Evolutionary conservation across 2,888 invertebrate genomes (phyloP).

Genomic region (Zygothrica quintamaculata): DNA sequence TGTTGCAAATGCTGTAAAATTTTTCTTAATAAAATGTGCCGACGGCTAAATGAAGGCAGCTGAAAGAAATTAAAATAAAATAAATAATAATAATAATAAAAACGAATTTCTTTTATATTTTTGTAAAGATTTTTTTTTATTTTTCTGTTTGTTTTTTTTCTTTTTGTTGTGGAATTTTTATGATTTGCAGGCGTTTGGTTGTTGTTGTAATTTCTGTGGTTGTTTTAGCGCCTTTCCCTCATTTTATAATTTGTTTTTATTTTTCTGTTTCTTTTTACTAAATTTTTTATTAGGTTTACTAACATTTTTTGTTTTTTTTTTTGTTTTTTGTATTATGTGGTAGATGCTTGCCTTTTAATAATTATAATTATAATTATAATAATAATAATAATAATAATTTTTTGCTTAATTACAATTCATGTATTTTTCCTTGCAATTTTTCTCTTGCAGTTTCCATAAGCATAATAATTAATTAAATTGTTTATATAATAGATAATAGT

Average conservation of each 20-base stretch:
- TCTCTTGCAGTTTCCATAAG: constrained; percentile 61
- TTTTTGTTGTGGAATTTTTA: constrained; percentile 50
- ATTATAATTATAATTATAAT: constrained; percentile 70
- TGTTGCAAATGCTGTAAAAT: background rate
- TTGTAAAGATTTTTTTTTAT: constrained; percentile 80
- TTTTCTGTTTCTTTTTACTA: constrained; percentile 63
- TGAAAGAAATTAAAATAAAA: background rate
- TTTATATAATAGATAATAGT: constrained; percentile 81
- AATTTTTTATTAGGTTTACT: constrained; percentile 73
- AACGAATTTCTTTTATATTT: constrained; percentile 47
- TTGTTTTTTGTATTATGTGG: constrained; percentile 56
- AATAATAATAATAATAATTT: constrained; percentile 40
- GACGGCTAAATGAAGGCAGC: constrained; percentile 24
- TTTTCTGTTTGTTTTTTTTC: constrained; percentile 69
- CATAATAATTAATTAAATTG: constrained; percentile 80
- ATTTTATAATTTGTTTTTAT: constrained; percentile 47
- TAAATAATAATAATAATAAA: constrained; percentile 17
- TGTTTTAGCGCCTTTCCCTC: constrained; percentile 41
- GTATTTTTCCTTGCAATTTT: constrained; percentile 51
- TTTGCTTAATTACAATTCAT: constrained; percentile 69
- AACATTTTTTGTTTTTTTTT: constrained; percentile 59
- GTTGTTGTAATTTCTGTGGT: no score
- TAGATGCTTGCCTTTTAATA: constrained; percentile 62
- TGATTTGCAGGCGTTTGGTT: constrained; percentile 63
- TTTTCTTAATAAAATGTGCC: constrained; percentile 8